phyloP scores from a whole-genome alignment of 2,113 vertebrate genomes.

The Columba livia region DNA sequence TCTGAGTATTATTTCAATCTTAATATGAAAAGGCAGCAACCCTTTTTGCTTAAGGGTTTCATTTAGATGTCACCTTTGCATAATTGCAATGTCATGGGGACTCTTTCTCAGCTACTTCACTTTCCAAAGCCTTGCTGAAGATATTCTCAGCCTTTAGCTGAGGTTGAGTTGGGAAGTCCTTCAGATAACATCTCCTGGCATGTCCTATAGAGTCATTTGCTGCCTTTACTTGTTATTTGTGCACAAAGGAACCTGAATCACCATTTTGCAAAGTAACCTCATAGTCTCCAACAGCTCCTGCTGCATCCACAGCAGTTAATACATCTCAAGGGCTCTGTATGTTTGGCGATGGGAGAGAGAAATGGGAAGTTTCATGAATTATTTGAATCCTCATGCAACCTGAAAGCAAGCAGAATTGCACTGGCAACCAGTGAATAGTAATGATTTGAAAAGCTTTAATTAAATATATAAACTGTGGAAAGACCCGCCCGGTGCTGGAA shows the following conservation, averaged over 20 bases:
- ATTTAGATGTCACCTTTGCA: neutral
- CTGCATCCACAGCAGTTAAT: neutral
- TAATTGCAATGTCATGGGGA: neutral
- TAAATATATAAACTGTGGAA: neutral
- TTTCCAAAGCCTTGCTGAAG: neutral
- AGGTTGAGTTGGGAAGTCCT: neutral
- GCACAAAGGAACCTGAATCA: neutral
- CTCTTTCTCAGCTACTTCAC: neutral
- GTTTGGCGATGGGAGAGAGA: neutral
- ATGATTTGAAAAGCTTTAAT: neutral
- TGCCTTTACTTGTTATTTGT: neutral
- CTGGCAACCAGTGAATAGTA: neutral
- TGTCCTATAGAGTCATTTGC: fast-evolving
- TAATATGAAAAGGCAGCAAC: neutral
- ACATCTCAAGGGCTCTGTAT: fast-evolving
- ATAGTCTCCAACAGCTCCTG: neutral
- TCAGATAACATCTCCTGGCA: neutral
- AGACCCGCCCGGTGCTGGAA: neutral
- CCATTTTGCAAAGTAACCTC: fast-evolving
- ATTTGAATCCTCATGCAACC: neutral
- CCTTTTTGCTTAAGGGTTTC: neutral
- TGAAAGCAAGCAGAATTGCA: neutral
- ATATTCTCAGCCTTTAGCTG: neutral
- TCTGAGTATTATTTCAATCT: neutral
- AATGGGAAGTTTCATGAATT: fast-evolving